Percentiles rank a stretch among this genome's conserved stretches.
Evolutionary conservation across 2,113 vertebrate genomes (phyloP).

Genomic region (Pachyramphus minor): DNA sequence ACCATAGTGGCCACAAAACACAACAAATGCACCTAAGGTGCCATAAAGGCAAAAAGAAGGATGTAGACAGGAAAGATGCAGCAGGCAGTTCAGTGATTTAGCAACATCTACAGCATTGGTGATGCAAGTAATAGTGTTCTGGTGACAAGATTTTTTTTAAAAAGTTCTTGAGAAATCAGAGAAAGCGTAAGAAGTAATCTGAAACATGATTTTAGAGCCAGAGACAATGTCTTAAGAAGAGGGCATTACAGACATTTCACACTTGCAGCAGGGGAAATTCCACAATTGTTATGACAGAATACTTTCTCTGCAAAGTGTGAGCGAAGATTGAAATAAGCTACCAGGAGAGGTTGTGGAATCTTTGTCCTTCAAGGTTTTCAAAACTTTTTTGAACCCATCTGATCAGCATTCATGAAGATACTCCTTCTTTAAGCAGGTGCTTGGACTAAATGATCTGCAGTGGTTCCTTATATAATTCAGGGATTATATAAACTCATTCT

Average conservation of each 20-base stretch:
- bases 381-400: neutral
- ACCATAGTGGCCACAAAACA: neutral
- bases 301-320: neutral
- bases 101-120: neutral
- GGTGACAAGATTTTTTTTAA: neutral
- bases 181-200: neutral
- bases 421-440: neutral
- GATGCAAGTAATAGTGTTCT: neutral
- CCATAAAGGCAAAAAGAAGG: neutral
- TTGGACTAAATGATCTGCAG: neutral
- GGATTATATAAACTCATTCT: neutral
- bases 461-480: neutral
- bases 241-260: neutral
- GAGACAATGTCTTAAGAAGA: neutral
- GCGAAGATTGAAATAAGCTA: neutral
- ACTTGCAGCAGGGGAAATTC: neutral
- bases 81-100: neutral
- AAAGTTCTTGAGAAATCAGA: neutral
- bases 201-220: neutral
- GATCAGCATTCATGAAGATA: neutral
- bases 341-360: neutral
- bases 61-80: neutral
- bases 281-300: neutral
- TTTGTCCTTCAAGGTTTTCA: neutral
- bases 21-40: neutral